Evolutionary conservation across 2,888 invertebrate species (phyloP), one percentile per base, ranked within the genome.

Genomic region (Zaprionus bogoriensis): DNA sequence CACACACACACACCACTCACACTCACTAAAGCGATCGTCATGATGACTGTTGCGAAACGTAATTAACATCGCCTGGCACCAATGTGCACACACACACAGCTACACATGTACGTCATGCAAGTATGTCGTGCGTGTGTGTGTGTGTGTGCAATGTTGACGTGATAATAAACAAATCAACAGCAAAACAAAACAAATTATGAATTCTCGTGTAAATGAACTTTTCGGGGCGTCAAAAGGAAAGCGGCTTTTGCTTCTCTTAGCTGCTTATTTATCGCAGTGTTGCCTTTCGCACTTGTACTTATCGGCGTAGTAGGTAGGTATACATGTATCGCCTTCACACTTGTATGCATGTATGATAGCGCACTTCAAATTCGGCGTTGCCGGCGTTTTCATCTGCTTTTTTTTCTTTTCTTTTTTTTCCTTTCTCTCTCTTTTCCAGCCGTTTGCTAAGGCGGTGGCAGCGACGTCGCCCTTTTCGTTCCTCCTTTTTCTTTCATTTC

Each of bases 131-230:
- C 17, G 3, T 22, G 23, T 32, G 28, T 6, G 30, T 45, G 4
- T 55, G 25, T 32, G 58, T 51, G 30, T 48, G 50, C 42, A 32
- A 25, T 44, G 45, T 32, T 25, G 47, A 58, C 36, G 53, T 45
- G 64, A 58, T 68, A 70, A 82, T 82, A 80, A 85, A 85, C 80
- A 80, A 80, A 76, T 66, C 67, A 67, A 70, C 79, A 67, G 68
- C 79, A 70, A 80, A 79, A 77, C 84, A 85, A 85, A 80, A 80
- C 85, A 82, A 85, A 80, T 76, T 64, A 65, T 57, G 44, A 68
- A 73, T 82, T 79, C 60, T 70, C 73, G 85, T 82, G 79, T 85
- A 82, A 82, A 69, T 76, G 80, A 85, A 82, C 80, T 76, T 70
- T 75, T 75, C 41, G 55, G 47, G 51, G 19, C 47, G 32, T 50